phyloP scores from a whole-genome alignment of 2,113 vertebrate genomes.

The Podocnemis expansa region DNA sequence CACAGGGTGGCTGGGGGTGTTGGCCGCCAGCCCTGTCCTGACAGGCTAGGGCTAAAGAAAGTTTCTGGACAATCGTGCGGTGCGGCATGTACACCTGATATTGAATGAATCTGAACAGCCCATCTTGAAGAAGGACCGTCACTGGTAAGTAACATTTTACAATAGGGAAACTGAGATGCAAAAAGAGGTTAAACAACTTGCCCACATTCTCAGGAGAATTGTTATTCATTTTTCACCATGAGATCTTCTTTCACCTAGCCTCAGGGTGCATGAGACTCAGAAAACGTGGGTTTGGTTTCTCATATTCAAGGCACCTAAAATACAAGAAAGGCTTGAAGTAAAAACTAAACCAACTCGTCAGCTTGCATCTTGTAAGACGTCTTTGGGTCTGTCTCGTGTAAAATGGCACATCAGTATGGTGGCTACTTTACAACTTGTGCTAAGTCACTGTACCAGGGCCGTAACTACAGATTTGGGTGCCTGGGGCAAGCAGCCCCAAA shows the following conservation, averaged over 20 bases:
- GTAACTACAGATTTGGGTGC: too few relatives aligned
- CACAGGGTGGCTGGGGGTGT: too few relatives aligned
- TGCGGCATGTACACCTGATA: too few relatives aligned
- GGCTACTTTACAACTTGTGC: not conserved
- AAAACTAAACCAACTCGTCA: not conserved
- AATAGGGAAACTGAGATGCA: not conserved
- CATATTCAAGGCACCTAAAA: rapidly evolving
- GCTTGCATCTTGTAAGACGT: rapidly evolving
- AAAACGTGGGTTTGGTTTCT: not conserved
- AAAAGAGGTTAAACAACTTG: not conserved
- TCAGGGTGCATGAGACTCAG: not conserved
- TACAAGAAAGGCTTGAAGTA: rapidly evolving
- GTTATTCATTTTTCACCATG: not conserved
- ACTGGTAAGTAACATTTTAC: too few relatives aligned
- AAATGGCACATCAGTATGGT: rapidly evolving
- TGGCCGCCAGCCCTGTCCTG: too few relatives aligned
- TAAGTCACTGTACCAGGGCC: rapidly evolving
- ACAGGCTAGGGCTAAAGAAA: too few relatives aligned
- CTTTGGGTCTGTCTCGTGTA: not conserved
- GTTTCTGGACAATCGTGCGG: too few relatives aligned
- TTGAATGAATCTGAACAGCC: too few relatives aligned
- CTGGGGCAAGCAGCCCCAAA: too few relatives aligned
- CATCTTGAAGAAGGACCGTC: too few relatives aligned
- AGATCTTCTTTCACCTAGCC: rapidly evolving
- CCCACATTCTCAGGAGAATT: not conserved